Percentiles rank a stretch among this genome's conserved stretches.
These are phyloP conservation scores for Drosophila prolongata DNA, from an alignment of 2,888 invertebrate genomes.

Conservation along the genomic window DNA sequence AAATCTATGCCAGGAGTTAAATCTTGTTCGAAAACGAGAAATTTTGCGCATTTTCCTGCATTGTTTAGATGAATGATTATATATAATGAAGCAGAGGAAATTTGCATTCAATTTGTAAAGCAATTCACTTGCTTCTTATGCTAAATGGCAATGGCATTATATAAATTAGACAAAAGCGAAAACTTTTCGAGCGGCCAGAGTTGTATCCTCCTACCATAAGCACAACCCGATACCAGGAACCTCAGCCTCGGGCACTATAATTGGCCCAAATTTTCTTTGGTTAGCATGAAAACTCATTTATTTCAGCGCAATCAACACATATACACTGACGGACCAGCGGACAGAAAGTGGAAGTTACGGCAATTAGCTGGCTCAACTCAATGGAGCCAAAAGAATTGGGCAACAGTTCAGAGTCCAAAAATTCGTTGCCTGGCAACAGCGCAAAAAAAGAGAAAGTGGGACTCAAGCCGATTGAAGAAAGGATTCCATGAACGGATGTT, in stretches of 20 bases:
- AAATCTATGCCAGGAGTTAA: conserved; percentile 15
- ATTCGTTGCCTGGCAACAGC: conserved; percentile 25
- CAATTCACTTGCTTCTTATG: conserved; percentile 47
- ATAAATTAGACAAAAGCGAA: conserved; percentile 39
- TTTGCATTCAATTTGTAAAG: conserved; percentile 44
- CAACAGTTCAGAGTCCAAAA: conserved; percentile 16
- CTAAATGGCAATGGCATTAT: conserved; percentile 49
- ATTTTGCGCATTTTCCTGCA: conserved; percentile 2
- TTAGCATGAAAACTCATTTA: conserved; percentile 60
- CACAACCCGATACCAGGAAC: conserved; percentile 8
- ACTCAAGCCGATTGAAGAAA: conserved; percentile 14
- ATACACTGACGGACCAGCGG: not conserved
- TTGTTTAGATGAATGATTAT: conserved; percentile 28
- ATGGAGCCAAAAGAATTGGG: conserved; percentile 28
- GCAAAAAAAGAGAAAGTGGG: conserved; percentile 7
- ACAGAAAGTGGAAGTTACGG: conserved; percentile 40
- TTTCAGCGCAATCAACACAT: conserved; percentile 38
- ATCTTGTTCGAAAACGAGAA: not conserved
- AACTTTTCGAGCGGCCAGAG: conserved; percentile 21
- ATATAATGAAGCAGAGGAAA: conserved; percentile 34
- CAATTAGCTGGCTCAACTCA: conserved; percentile 59
- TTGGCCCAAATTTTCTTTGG: conserved; percentile 49
- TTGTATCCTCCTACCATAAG: conserved; percentile 16
- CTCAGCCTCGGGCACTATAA: conserved; percentile 39
- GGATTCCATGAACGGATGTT: conserved; percentile 19